These are phyloP conservation scores for Drosophila maculinotata DNA, from an alignment of 2,888 invertebrate genomes.

Conservation along the genomic window DNA sequence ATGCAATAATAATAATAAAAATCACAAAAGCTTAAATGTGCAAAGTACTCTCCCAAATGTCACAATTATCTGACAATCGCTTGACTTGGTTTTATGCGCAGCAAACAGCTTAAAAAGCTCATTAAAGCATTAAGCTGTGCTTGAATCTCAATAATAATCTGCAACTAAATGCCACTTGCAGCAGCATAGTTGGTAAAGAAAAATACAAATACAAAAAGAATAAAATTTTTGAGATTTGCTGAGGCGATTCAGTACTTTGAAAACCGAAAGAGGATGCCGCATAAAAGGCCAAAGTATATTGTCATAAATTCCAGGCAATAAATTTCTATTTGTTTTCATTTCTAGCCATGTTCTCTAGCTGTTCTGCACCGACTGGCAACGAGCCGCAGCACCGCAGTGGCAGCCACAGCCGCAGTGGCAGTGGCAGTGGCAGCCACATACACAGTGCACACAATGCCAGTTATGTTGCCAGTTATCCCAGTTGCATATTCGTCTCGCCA, in stretches of 20 bases:
- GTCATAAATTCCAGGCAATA: conserved; percentile 83
- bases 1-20: neutral
- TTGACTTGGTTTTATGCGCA: neutral
- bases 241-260: conserved; percentile 2
- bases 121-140: neutral
- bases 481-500: neutral
- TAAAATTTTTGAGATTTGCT: conserved; percentile 11
- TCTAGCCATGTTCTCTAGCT: conserved; percentile 46
- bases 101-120: neutral
- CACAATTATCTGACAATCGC: neutral
- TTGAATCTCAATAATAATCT: conserved; percentile 3
- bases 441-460: conserved; percentile 34
- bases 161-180: neutral
- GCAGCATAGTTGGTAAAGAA: neutral
- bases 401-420: conserved; percentile 18
- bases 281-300: conserved; percentile 54
- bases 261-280: conserved; percentile 7
- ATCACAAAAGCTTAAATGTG: neutral
- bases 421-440: conserved; percentile 1
- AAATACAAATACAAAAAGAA: neutral
- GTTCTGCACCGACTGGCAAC: conserved; percentile 25
- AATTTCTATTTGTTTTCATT: conserved; percentile 82
- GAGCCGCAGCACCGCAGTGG: conserved; percentile 28
- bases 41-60: too few species aligned
- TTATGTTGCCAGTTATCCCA: conserved; percentile 33